Percentiles rank a stretch among this genome's conserved stretches.
Evolutionary conservation across 2,888 invertebrate genomes (phyloP).

Genomic region (Lycia hirtaria): DNA sequence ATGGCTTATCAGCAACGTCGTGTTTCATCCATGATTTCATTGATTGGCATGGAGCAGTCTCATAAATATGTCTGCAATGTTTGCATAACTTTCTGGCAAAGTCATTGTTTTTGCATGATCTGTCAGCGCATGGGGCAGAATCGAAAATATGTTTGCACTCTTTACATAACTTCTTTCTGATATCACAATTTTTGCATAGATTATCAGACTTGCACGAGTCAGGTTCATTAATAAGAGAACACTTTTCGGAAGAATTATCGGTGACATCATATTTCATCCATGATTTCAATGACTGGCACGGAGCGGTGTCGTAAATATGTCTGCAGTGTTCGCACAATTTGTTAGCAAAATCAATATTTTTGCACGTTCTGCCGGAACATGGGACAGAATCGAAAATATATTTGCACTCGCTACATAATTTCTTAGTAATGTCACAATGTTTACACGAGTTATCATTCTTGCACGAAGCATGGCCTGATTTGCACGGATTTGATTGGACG

Average conservation of each 20-base stretch:
- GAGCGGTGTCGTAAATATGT: not conserved
- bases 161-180: not conserved
- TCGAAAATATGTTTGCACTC: not conserved
- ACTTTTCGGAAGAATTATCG: no score
- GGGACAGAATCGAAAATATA: not conserved
- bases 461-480: not conserved
- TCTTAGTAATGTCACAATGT: slow-evolving; percentile 1
- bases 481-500: not conserved
- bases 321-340: not conserved
- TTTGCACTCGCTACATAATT: not conserved
- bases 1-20: not conserved
- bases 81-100: not conserved
- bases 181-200: not conserved
- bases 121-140: not conserved
- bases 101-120: not conserved
- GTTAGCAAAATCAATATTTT: not conserved
- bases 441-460: not conserved
- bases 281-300: not conserved
- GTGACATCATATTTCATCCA: no score
- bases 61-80: not conserved
- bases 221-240: no score
- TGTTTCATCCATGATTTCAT: no score
- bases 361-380: slow-evolving; percentile 1
- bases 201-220: not conserved
- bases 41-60: not conserved